Evolutionary conservation across 2,888 invertebrate genomes (phyloP).

Genomic region (Lacanobia oleracea): DNA sequence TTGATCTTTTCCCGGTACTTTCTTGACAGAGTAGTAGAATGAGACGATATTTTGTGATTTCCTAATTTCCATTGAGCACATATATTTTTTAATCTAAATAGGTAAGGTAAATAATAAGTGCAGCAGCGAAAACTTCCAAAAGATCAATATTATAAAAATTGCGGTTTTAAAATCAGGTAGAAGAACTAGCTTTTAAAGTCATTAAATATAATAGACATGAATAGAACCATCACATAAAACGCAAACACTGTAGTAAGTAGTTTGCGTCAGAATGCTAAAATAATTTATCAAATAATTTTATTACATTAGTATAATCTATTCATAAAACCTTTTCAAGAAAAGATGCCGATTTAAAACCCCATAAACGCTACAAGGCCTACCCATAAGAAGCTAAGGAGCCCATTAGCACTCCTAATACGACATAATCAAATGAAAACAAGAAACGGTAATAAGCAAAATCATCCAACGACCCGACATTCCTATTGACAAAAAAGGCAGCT

Average conservation of each 20-base stretch:
- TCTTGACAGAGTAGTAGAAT: no score
- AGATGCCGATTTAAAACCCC: slow-evolving; percentile 59
- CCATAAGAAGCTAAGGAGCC: slow-evolving; percentile 49
- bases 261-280: slow-evolving; percentile 37
- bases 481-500: slow-evolving; percentile 50
- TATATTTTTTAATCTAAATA: no score
- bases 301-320: slow-evolving; percentile 44
- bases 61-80: no score
- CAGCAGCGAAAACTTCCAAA: neutral
- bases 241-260: slow-evolving; percentile 8
- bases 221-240: slow-evolving; percentile 14
- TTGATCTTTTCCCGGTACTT: no score
- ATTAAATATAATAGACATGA: slow-evolving; percentile 29
- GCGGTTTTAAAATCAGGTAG: neutral
- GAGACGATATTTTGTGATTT: no score
- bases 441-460: slow-evolving; percentile 59
- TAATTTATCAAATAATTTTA: slow-evolving; percentile 28
- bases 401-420: slow-evolving; percentile 63
- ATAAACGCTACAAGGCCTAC: slow-evolving; percentile 60
- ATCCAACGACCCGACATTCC: slow-evolving; percentile 44
- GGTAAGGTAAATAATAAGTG: neutral
- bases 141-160: neutral
- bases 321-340: slow-evolving; percentile 57
- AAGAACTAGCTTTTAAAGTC: neutral
- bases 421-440: slow-evolving; percentile 53